Base-by-base conservation (phyloP, 2,888 invertebrate genomes). In the Coleophora flavipennella region DNA sequence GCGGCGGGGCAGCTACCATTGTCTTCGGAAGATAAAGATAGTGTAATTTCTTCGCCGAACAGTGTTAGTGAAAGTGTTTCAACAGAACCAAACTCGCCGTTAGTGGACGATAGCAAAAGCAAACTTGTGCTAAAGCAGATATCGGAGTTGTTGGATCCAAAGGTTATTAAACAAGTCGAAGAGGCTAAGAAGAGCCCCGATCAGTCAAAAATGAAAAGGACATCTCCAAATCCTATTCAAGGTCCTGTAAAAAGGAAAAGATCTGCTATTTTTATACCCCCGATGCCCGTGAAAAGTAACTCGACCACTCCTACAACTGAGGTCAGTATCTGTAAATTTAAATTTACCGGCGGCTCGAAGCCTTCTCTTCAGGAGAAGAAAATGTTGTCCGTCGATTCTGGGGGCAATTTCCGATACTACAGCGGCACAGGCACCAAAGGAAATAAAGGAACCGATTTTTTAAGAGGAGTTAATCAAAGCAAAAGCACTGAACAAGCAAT, bases 261-360 rank as follows among this genome's bases (percentile, higher is more conserved):
- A 1, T 92, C 93, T 0, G 93, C 93, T 0, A 93, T 94, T 49
- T 94, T 93, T 59, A 93, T 94, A 49, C 94, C 94, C 0, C 93
- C 94, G 0, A 90, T 93, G 68, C 92, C 92, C 0, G 83, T 90
- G 3, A 92, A 92, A 55, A 88, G 76, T 44, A 91, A 89, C 53
- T 87, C 90, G 6, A 87, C 90, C 2, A 92, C 92, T 53, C 93
- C 93, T 0, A 91, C 93, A 0, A 92, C 93, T 0, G 93, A 94
- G 71, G 95, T 94, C 32, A 93, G 93, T 68, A 96, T 96, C 60
- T 96, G 96, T 67, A 96, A 96, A 70, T 96, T 96, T 63, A 96
- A 96, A 67, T 95, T 96, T 65, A 95, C 95, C 0, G 95, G 95
- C 0, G 96, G 96, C 0, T 93, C 94, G 0, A 94, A 94, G 50